A percentile compares a stretch with the other conserved stretches of the same genome.
Evolutionary conservation across 2,888 invertebrate species (phyloP).

Genomic region (Acleris sparsana): DNA sequence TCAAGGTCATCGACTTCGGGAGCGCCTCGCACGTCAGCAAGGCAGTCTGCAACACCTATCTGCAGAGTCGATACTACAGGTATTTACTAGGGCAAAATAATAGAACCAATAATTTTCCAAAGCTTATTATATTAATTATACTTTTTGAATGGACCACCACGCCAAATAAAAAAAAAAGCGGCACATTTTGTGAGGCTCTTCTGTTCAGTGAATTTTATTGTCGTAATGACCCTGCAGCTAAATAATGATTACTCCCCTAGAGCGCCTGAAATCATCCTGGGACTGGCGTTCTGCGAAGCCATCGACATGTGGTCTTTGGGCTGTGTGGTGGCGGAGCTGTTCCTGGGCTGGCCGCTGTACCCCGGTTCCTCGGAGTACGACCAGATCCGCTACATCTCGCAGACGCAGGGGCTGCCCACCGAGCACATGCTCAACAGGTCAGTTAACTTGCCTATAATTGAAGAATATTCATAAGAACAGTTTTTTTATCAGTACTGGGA

Average conservation of each 20-base stretch:
- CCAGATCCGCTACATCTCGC: slow-evolving; percentile 98
- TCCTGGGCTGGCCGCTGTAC: slow-evolving; percentile 99
- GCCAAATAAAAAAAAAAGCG: too few species aligned
- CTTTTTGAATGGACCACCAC: too few species aligned
- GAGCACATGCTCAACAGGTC: slow-evolving; percentile 98
- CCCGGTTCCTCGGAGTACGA: slow-evolving; percentile 99
- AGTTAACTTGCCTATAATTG: neutral
- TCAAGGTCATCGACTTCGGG: slow-evolving; percentile 99
- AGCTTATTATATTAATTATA: too few species aligned
- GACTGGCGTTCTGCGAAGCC: slow-evolving; percentile 99
- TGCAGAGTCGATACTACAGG: slow-evolving; percentile 98
- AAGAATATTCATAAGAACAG: too few species aligned
- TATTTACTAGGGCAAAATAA: neutral
- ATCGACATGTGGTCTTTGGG: slow-evolving; percentile 99
- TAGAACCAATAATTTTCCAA: neutral
- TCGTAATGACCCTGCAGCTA: neutral
- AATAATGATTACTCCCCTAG: slow-evolving; percentile 66
- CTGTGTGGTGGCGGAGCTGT: slow-evolving; percentile 99
- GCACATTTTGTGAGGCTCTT: too few species aligned
- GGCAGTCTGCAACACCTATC: slow-evolving; percentile 99
- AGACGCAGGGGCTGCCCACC: slow-evolving; percentile 98
- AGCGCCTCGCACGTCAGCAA: slow-evolving; percentile 99
- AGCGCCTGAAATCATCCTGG: slow-evolving; percentile 98
- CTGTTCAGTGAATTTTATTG: too few species aligned
- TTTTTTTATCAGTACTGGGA: too few species aligned